A percentile compares a stretch with the other conserved stretches of the same genome.
These are phyloP conservation scores for Mesitornis unicolor DNA, from an alignment of 2,113 vertebrate genomes.

Conservation along the genomic window DNA sequence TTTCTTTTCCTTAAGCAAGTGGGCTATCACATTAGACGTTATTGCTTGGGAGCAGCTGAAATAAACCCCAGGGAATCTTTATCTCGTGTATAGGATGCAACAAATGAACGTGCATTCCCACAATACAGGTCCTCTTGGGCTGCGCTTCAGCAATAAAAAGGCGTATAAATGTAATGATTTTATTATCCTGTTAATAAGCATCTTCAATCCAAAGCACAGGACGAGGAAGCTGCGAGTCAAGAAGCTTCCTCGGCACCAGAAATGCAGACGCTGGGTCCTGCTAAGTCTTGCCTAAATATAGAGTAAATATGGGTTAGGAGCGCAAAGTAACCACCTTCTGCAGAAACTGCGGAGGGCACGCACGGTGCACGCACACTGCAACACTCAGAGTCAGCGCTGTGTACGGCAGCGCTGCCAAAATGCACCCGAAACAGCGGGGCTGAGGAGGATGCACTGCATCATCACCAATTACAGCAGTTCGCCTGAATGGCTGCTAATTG, in stretches of 20 bases:
- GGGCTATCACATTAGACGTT: not conserved
- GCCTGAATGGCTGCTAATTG: slow-evolving; percentile 27
- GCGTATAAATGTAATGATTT: not conserved
- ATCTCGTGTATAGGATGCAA: not conserved
- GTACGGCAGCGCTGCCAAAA: not conserved
- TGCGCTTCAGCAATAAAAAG: not conserved
- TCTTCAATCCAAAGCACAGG: not conserved
- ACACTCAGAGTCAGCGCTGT: not conserved
- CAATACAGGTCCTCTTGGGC: not conserved
- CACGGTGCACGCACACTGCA: not conserved
- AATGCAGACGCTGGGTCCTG: not conserved
- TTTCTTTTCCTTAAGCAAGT: not conserved
- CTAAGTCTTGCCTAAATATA: not conserved
- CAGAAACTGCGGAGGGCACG: not conserved
- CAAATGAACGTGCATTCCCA: not conserved
- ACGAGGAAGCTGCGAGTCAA: not conserved
- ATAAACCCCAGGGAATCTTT: not conserved
- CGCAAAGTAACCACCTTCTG: not conserved
- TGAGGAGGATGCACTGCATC: not conserved
- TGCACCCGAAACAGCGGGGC: not conserved
- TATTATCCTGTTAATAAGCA: not conserved
- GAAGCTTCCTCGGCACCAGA: not conserved
- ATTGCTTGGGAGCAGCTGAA: not conserved
- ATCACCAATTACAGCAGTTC: not conserved
- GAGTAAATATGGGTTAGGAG: not conserved